Evolutionary conservation across 2,113 vertebrate species (phyloP).

Genomic region (Loxodonta africana): DNA sequence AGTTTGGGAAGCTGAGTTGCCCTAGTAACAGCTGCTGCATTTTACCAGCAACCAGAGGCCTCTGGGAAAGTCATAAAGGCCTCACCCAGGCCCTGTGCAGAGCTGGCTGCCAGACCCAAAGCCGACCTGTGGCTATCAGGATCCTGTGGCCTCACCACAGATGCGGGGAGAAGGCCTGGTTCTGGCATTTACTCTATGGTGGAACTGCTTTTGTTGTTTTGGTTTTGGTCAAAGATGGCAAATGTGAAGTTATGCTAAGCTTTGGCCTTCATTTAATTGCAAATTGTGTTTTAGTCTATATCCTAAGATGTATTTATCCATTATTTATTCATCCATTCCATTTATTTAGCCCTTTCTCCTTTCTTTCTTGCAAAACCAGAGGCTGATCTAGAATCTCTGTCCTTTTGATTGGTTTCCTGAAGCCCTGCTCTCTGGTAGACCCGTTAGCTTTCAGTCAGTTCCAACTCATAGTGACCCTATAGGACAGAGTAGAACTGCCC

Average conservation of each 20-base stretch:
- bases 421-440: not conserved
- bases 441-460: no score
- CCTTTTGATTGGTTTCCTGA: not conserved
- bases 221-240: not conserved
- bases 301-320: not conserved
- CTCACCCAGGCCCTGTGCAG: not conserved
- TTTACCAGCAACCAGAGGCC: not conserved
- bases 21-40: constrained; percentile 47
- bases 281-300: not conserved
- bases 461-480: no score
- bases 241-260: no score
- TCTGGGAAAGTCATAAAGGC: constrained; percentile 31
- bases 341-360: not conserved
- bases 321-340: not conserved
- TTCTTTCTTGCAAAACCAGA: not conserved
- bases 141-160: not conserved
- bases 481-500: no score
- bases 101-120: not conserved
- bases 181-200: accelerated
- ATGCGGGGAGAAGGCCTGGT: not conserved
- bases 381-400: not conserved
- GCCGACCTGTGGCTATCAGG: not conserved
- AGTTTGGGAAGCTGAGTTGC: constrained; percentile 55
- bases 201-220: not conserved
- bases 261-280: not conserved